These are phyloP conservation scores for Dipodomys stephensi DNA, from an alignment of 2,113 vertebrate genomes.

Conservation along the genomic window DNA sequence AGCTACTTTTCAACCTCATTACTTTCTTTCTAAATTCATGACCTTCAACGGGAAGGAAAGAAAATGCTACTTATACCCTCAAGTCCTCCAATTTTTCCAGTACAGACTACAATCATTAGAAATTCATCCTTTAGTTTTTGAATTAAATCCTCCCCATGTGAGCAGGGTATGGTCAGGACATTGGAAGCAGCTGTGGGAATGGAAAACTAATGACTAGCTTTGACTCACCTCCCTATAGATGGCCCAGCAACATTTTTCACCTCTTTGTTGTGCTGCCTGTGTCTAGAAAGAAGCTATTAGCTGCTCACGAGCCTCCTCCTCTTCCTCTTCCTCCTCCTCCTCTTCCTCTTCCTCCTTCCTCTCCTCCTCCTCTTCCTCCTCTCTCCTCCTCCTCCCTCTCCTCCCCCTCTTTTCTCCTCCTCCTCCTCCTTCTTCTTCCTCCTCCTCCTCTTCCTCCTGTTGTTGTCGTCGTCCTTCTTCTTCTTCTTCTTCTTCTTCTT, in stretches of 20 bases:
- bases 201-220: not conserved
- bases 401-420: too few species aligned
- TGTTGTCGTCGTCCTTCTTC: too few species aligned
- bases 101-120: not conserved
- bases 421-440: too few species aligned
- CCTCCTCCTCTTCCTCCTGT: too few species aligned
- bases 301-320: too few species aligned
- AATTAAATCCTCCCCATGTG: not conserved
- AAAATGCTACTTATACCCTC: constrained; percentile 2
- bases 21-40: constrained; percentile 65
- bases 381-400: too few species aligned
- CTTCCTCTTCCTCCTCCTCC: too few species aligned
- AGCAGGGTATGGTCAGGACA: not conserved
- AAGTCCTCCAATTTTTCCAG: constrained; percentile 31
- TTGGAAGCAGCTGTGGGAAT: not conserved
- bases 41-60: constrained; percentile 48
- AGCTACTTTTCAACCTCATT: constrained; percentile 56
- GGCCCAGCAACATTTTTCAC: not conserved
- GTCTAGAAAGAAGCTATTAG: too few species aligned
- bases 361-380: too few species aligned
- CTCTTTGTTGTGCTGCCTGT: not conserved
- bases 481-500: too few species aligned
- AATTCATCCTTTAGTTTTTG: not conserved
- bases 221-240: not conserved
- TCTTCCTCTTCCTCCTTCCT: too few species aligned